phyloP scores from a whole-genome alignment of 92 coral and sea anemone species.

The Phenganax subtilis region DNA sequence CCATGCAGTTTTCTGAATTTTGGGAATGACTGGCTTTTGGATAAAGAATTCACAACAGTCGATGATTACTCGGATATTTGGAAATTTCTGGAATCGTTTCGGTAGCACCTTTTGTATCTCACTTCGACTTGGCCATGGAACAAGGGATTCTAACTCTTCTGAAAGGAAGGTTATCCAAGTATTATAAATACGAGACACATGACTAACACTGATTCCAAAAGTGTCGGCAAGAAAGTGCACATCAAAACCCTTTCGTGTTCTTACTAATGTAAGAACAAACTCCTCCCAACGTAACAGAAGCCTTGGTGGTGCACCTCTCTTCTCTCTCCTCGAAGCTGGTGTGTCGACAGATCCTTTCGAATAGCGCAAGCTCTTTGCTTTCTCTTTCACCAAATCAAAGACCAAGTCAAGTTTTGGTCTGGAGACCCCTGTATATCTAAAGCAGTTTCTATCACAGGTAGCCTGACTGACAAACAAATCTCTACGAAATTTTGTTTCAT shows the following conservation, averaged over 20 bases:
- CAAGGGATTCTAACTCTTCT: conserved; percentile 52
- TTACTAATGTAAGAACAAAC: conserved; percentile 39
- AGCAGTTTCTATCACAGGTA: no score
- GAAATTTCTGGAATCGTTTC: conserved; percentile 43
- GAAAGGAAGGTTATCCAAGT: conserved; percentile 58
- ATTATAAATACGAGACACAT: no score
- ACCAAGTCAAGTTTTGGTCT: no score
- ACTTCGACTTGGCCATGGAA: conserved; percentile 57
- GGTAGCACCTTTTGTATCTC: conserved; percentile 50
- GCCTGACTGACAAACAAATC: no score
- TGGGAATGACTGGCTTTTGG: conserved; percentile 45
- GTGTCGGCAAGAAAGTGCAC: conserved; percentile 55
- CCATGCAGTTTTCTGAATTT: conserved; percentile 56
- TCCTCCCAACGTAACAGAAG: no score
- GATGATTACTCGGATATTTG: conserved; percentile 50
- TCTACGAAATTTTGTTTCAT: no score
- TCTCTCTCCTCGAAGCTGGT: no score
- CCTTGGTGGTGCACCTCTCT: no score
- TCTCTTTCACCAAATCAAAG: no score
- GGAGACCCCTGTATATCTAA: no score
- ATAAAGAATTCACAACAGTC: conserved; percentile 54
- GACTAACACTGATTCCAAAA: conserved; percentile 45
- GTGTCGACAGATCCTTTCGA: no score
- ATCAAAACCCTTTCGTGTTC: conserved; percentile 55
- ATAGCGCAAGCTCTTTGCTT: no score